phyloP scores from a whole-genome alignment of 2,113 vertebrate species.

The Aegypius monachus region DNA sequence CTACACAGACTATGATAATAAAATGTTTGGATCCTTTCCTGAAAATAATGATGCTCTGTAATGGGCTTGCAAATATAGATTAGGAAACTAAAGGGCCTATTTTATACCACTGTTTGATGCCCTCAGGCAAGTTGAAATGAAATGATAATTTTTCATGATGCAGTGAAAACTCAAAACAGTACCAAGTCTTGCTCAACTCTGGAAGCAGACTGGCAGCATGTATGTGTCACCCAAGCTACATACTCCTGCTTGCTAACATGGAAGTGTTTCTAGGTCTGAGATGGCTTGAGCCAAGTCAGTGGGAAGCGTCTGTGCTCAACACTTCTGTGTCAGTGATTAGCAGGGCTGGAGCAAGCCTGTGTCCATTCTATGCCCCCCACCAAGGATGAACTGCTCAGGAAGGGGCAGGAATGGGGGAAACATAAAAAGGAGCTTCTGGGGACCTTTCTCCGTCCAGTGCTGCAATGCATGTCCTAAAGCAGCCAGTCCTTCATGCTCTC shows the following conservation, averaged over 20 bases:
- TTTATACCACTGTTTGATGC: background rate
- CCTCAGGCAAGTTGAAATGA: background rate
- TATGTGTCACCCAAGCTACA: background rate
- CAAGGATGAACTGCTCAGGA: background rate
- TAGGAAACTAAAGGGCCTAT: background rate
- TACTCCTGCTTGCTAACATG: rapidly evolving
- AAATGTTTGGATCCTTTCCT: background rate
- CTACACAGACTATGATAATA: background rate
- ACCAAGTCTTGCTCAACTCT: background rate
- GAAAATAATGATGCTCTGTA: background rate
- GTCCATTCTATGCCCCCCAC: background rate
- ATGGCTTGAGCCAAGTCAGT: background rate
- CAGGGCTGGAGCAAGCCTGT: background rate
- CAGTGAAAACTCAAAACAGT: background rate
- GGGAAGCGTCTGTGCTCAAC: background rate
- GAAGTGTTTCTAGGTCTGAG: background rate
- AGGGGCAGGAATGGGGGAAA: background rate
- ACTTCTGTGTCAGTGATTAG: background rate
- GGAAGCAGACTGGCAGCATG: background rate
- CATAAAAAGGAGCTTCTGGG: background rate
- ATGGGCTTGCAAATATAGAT: background rate
- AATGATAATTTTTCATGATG: background rate
- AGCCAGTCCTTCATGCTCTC: background rate
- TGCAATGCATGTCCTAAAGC: background rate
- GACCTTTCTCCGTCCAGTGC: background rate